phyloP scores from a whole-genome alignment of 2,797 vertebrate species.

The Takifugu ocellatus region DNA sequence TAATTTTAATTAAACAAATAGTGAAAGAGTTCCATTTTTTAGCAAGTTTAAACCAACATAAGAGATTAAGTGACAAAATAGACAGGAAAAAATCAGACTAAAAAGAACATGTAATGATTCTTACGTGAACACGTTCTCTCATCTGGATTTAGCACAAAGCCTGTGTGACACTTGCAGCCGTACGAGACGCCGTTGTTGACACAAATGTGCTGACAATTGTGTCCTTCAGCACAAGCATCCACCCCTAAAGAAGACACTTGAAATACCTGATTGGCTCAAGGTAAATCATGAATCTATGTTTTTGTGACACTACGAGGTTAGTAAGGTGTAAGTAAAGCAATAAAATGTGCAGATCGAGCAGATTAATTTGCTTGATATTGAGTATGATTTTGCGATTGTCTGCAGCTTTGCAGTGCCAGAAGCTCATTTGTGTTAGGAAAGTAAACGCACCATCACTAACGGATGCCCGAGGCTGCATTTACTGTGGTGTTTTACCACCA shows the following conservation, averaged over 20 bases:
- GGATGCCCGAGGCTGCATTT: no score
- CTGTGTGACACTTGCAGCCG: constrained; percentile 78
- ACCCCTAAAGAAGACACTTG: constrained; percentile 60
- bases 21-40: no score
- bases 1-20: no score
- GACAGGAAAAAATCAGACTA: neutral
- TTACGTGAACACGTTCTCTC: constrained; percentile 83
- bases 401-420: no score
- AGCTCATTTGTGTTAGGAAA: no score
- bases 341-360: no score
- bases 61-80: neutral
- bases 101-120: constrained; percentile 28
- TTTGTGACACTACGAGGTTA: constrained; percentile 10
- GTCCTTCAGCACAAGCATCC: constrained; percentile 72
- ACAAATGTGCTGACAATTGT: constrained; percentile 85
- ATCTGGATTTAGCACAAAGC: constrained; percentile 80
- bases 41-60: neutral
- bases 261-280: constrained; percentile 53
- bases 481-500: no score
- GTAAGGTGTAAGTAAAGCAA: constrained; percentile 19
- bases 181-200: constrained; percentile 71
- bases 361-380: no score
- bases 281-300: constrained; percentile 8
- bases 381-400: no score
- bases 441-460: no score